These are phyloP conservation scores for Gyps fulvus DNA, from an alignment of 2,113 vertebrate species.

Conservation along the genomic window DNA sequence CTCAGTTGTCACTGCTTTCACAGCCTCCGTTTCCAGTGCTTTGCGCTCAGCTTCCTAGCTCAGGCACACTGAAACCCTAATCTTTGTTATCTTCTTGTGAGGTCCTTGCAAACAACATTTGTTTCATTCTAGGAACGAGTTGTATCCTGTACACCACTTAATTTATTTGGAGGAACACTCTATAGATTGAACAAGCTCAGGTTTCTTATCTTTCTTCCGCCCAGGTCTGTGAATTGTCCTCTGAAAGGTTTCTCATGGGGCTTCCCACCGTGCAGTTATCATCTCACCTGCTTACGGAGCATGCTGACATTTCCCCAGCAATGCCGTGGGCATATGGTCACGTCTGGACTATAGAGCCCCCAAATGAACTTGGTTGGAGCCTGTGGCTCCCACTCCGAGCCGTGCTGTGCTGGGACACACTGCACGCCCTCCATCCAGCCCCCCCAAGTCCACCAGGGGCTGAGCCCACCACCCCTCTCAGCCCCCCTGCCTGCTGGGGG, in stretches of 20 bases:
- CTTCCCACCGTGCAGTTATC: fast-evolving
- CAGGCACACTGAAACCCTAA: not conserved
- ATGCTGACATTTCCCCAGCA: fast-evolving
- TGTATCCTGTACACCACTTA: not conserved
- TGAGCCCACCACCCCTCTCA: not conserved
- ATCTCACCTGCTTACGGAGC: not conserved
- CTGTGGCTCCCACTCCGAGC: fast-evolving
- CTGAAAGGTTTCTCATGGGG: not conserved
- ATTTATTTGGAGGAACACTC: not conserved
- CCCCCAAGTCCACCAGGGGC: not conserved
- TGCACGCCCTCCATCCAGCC: not conserved
- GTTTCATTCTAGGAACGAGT: not conserved
- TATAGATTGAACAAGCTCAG: not conserved
- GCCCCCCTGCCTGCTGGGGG: too few relatives aligned
- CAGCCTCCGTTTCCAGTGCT: not conserved
- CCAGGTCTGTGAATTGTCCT: not conserved
- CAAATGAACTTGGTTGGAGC: not conserved
- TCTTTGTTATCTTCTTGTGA: not conserved
- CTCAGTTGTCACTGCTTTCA: not conserved
- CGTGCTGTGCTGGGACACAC: not conserved
- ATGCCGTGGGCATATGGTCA: fast-evolving
- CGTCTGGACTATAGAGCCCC: fast-evolving
- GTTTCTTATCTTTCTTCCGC: not conserved
- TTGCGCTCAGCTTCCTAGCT: not conserved
- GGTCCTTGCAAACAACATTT: not conserved